Conservation (phyloP, 2,888 invertebrate genomes). For the Ophonus ardosiacus region DNA sequence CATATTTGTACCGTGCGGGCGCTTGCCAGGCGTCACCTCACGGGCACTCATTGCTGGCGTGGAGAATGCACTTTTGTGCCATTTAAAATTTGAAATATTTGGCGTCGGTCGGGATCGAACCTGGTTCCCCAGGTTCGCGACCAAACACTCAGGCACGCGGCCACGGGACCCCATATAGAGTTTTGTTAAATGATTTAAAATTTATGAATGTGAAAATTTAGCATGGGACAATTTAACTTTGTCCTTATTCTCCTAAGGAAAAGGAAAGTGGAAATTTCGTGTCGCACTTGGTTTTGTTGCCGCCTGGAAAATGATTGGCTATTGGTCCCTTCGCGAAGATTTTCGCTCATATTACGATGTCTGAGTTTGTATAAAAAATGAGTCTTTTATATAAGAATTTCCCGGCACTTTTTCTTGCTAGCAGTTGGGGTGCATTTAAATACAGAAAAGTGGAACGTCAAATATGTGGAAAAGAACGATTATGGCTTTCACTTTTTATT, state of each 20-base stretch:
- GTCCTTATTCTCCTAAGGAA: background rate
- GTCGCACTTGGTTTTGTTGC: conserved; percentile 21
- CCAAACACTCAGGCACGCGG: too few relatives aligned
- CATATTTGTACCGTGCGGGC: too few relatives aligned
- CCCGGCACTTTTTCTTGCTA: background rate
- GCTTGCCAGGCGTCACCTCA: too few relatives aligned
- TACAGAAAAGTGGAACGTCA: background rate
- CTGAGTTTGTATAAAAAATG: conserved; percentile 40
- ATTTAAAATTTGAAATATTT: too few relatives aligned
- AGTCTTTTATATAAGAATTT: conserved; percentile 38
- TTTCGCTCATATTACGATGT: conserved; percentile 35
- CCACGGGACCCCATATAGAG: too few relatives aligned
- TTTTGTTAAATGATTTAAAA: background rate
- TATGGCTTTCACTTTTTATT: background rate
- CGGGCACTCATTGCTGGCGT: too few relatives aligned
- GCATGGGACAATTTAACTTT: background rate
- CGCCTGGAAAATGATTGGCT: conserved; percentile 24
- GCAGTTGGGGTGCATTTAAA: background rate
- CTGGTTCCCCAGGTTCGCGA: too few relatives aligned
- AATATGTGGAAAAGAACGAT: background rate
- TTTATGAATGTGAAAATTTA: background rate
- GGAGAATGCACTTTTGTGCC: too few relatives aligned
- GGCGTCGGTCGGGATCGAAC: too few relatives aligned
- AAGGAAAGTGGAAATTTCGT: conserved; percentile 11
- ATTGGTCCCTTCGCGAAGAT: conserved; percentile 33